Evolutionary conservation across 2,888 invertebrate genomes (phyloP).

Genomic region (Endomychus coccineus): DNA sequence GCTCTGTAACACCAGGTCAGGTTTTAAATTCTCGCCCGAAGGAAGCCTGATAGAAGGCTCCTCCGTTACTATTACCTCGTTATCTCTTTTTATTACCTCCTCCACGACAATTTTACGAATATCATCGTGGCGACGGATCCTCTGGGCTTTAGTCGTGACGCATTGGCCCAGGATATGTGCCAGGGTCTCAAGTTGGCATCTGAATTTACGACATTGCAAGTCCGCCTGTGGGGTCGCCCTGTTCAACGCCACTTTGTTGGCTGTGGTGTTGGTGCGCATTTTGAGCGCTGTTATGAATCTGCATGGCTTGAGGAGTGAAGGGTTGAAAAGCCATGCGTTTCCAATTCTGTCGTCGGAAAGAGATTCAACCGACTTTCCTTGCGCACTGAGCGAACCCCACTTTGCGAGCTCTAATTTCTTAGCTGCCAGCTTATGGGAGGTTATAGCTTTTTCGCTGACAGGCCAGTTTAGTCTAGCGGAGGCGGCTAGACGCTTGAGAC

Average conservation of each 20-base stretch:
- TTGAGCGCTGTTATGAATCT: constrained; percentile 28
- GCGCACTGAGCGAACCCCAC: constrained; percentile 23
- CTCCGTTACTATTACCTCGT: constrained; percentile 14
- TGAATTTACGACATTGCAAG: constrained; percentile 29
- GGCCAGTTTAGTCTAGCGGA: constrained; percentile 24
- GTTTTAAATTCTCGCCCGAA: constrained; percentile 22
- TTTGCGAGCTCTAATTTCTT: constrained; percentile 25
- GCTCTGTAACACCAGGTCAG: constrained; percentile 24
- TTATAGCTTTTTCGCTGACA: constrained; percentile 9
- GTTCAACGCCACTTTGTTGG: constrained; percentile 24
- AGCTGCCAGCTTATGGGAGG: constrained; percentile 7
- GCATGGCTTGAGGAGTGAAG: constrained; percentile 18
- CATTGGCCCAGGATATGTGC: constrained; percentile 31
- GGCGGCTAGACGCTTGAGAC: constrained; percentile 23
- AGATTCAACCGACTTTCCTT: constrained; percentile 26
- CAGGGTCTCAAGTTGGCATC: constrained; percentile 28
- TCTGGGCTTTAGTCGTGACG: constrained; percentile 19
- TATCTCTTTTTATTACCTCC: constrained; percentile 3
- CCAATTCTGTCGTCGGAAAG: constrained; percentile 21
- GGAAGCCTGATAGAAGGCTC: constrained; percentile 14
- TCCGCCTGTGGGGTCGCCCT: constrained; percentile 24
- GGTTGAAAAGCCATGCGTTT: constrained; percentile 24
- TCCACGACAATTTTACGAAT: constrained; percentile 16
- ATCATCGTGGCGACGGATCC: constrained; percentile 26
- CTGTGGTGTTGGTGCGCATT: constrained; percentile 29